Evolutionary conservation across 1,140 invertebrate genomes (phyloP).

Genomic region (Camponotus vicinus): DNA sequence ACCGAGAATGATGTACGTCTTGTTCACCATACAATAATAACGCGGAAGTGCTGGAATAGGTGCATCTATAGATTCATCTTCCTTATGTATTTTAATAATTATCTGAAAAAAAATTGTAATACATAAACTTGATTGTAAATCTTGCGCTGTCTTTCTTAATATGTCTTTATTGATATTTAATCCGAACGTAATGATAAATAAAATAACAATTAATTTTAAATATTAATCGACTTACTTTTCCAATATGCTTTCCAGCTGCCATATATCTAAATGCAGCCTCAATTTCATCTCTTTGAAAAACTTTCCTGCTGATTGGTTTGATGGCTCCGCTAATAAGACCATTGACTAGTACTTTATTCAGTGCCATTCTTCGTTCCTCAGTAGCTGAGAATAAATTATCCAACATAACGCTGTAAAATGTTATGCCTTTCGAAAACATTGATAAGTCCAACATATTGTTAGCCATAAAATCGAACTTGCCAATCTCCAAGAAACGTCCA

Average conservation of each 20-base stretch:
- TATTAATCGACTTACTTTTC: slow-evolving; percentile 85
- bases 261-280: slow-evolving; percentile 87
- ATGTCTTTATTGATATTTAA: too few species aligned
- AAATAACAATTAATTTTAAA: too few species aligned
- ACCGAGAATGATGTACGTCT: slow-evolving; percentile 86
- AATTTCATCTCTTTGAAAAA: too few species aligned
- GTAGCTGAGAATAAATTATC: not conserved
- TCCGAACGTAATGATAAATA: too few species aligned
- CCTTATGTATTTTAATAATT: slow-evolving; percentile 87
- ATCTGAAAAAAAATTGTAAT: slow-evolving; percentile 79
- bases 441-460: slow-evolving; percentile 90
- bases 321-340: slow-evolving; percentile 86
- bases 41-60: slow-evolving; percentile 85
- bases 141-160: too few species aligned
- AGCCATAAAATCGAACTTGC: slow-evolving; percentile 91
- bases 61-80: slow-evolving; percentile 73
- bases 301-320: slow-evolving; percentile 81
- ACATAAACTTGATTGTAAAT: too few species aligned
- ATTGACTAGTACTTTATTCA: not conserved
- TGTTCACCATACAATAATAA: slow-evolving; percentile 85
- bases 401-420: slow-evolving; percentile 91
- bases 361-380: slow-evolving; percentile 76
- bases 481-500: slow-evolving; percentile 92
- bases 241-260: slow-evolving; percentile 91
- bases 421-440: slow-evolving; percentile 93